A percentile compares a stretch with the other conserved stretches of the same genome.
Conservation (phyloP, 2,113 vertebrate genomes). For the Myiozetetes cayanensis region DNA sequence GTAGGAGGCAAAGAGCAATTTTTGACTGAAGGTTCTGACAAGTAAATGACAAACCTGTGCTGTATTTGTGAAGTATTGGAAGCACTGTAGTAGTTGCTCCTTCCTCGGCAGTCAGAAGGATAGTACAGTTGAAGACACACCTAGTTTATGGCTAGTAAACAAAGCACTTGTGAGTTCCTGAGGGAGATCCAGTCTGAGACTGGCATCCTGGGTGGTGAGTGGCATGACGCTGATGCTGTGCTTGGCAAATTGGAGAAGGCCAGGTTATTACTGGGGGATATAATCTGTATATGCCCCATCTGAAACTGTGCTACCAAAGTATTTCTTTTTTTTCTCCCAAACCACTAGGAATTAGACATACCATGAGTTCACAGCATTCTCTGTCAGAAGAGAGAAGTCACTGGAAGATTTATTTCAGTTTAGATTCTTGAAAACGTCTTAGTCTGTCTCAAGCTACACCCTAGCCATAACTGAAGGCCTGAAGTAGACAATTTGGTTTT, state of each 20-base stretch:
- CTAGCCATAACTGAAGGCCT: neutral
- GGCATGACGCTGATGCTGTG: neutral
- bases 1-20: neutral
- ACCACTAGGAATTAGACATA: neutral
- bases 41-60: accelerated
- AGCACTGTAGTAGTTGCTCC: neutral
- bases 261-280: neutral
- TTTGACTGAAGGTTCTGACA: neutral
- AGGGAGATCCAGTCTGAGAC: neutral
- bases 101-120: neutral
- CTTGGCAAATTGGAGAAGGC: neutral
- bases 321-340: neutral
- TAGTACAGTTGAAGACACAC: neutral
- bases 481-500: neutral
- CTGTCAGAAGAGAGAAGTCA: neutral
- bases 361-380: neutral
- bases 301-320: neutral
- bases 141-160: neutral
- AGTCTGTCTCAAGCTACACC: neutral
- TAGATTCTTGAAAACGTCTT: neutral
- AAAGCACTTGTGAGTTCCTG: neutral
- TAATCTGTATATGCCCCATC: neutral
- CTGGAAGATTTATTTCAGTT: neutral
- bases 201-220: neutral
- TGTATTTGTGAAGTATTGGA: neutral